These are phyloP conservation scores for Acromyrmex heyeri DNA, from an alignment of 1,140 invertebrate species.

Conservation along the genomic window DNA sequence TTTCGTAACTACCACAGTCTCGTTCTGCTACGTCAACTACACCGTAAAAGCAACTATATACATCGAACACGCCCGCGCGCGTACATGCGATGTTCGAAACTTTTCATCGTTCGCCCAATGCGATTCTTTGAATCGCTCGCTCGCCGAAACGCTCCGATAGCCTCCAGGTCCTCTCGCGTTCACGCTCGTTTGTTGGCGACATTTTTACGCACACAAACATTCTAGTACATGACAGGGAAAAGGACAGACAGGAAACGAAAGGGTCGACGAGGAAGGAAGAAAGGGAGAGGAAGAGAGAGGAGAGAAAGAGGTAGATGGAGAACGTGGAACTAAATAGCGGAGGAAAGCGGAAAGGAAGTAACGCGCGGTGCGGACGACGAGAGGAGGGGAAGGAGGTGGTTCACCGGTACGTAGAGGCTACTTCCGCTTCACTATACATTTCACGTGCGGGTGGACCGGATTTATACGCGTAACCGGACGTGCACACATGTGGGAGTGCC, in stretches of 20 bases:
- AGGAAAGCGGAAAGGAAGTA: slow-evolving; percentile 54
- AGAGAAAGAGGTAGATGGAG: slow-evolving; percentile 2
- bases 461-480: slow-evolving; percentile 70
- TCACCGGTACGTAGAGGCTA: slow-evolving; percentile 55
- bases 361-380: slow-evolving; percentile 19
- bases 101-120: slow-evolving; percentile 51
- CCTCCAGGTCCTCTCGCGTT: not conserved
- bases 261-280: not conserved
- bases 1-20: slow-evolving; percentile 55
- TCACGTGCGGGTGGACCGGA: slow-evolving; percentile 66
- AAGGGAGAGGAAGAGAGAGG: not conserved
- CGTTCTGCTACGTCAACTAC: slow-evolving; percentile 29
- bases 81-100: slow-evolving; percentile 24
- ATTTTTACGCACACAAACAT: slow-evolving; percentile 54
- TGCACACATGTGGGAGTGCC: slow-evolving; percentile 30
- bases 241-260: slow-evolving; percentile 11
- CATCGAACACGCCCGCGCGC: not conserved
- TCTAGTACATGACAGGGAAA: not conserved
- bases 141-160: slow-evolving; percentile 15
- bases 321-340: slow-evolving; percentile 48
- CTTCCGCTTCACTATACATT: slow-evolving; percentile 70
- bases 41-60: not conserved
- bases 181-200: slow-evolving; percentile 20
- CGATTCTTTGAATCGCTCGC: slow-evolving; percentile 63
- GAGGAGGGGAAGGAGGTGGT: not conserved